Conservation (phyloP, 2,888 invertebrate genomes). For the Hirtodrosophila duncani region DNA sequence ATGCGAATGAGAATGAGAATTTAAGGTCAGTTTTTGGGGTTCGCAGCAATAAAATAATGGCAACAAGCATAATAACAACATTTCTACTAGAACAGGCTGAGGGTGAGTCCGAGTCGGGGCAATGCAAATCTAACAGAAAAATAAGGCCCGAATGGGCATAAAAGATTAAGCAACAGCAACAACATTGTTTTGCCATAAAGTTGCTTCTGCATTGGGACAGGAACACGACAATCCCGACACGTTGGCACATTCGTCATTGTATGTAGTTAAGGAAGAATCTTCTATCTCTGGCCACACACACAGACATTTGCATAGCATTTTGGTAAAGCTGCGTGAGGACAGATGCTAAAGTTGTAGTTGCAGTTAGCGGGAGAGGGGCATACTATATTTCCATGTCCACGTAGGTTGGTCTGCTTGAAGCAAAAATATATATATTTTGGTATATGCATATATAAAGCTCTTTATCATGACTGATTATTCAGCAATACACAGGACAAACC, state of each 20-base stretch:
- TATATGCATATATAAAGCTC: too few species aligned
- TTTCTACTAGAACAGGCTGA: conserved; percentile 13
- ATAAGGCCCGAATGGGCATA: conserved; percentile 33
- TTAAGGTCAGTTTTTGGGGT: too few species aligned
- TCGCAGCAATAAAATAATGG: conserved; percentile 35
- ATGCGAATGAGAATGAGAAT: neutral
- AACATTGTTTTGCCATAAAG: too few species aligned
- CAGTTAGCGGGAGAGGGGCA: too few species aligned
- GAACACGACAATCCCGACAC: conserved; percentile 27
- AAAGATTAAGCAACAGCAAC: conserved; percentile 38
- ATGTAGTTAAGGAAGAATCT: neutral
- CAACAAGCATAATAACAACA: conserved; percentile 36
- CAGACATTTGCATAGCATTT: conserved; percentile 38
- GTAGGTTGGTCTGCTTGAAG: too few species aligned
- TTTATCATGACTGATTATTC: too few species aligned
- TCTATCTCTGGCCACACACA: neutral
- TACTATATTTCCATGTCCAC: too few species aligned
- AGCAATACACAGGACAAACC: too few species aligned
- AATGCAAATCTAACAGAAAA: conserved; percentile 24
- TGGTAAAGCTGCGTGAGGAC: too few species aligned
- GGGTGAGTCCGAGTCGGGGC: conserved; percentile 14
- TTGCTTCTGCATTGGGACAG: conserved; percentile 18
- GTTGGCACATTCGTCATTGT: conserved; percentile 25
- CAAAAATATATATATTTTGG: too few species aligned
- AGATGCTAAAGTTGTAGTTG: too few species aligned